Evolutionary conservation across 2,888 invertebrate genomes (phyloP).

Genomic region (Chaitophorus viminalis): DNA sequence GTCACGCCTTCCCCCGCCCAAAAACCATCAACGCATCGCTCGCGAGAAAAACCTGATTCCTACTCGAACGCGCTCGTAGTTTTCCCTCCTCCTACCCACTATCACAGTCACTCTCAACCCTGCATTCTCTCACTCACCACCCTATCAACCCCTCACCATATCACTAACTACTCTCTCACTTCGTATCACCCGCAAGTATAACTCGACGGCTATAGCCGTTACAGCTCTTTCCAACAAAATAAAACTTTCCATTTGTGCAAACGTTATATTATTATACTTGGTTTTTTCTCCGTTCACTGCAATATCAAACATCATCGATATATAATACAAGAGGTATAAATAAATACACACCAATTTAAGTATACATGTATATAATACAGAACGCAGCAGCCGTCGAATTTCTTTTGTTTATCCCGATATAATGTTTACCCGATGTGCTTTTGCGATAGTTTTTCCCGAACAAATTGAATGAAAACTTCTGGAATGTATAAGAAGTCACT

Average conservation of each 20-base stretch:
- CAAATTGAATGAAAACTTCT: slow-evolving; percentile 41
- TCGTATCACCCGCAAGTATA: background rate
- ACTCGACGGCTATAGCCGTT: background rate
- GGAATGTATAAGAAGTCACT: background rate
- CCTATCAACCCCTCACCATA: background rate
- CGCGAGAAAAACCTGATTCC: slow-evolving; percentile 26
- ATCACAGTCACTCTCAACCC: background rate
- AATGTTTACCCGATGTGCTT: slow-evolving; percentile 24
- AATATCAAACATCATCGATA: slow-evolving; percentile 14
- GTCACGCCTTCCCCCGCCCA: background rate
- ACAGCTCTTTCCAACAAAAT: background rate
- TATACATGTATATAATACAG: background rate
- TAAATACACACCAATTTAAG: background rate
- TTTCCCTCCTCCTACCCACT: background rate
- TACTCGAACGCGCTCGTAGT: background rate
- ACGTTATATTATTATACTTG: slow-evolving; percentile 5
- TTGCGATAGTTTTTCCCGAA: slow-evolving; percentile 11
- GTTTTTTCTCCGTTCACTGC: background rate
- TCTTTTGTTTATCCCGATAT: slow-evolving; percentile 28
- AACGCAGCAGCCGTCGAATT: background rate
- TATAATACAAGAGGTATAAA: background rate
- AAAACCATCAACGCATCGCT: slow-evolving; percentile 4
- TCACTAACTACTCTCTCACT: background rate
- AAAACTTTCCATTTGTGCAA: slow-evolving; percentile 6
- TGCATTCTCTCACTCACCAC: background rate